Evolutionary conservation across 2,888 invertebrate genomes (phyloP), one percentile per base, ranked within the genome.

Genomic region (Stenodema calcarata): DNA sequence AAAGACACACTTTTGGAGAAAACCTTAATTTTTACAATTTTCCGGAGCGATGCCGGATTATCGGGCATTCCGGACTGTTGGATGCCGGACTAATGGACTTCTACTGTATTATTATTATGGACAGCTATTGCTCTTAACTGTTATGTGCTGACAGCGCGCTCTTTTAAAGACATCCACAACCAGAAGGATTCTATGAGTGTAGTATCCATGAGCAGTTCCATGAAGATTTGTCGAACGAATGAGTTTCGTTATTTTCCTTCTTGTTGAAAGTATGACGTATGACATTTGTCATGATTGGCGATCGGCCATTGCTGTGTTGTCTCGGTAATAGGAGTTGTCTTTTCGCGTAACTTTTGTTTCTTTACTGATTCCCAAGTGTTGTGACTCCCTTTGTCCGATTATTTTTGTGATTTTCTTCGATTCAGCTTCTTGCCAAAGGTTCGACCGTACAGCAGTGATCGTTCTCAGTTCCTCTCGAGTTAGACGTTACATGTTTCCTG

Each of bases 241-340:
- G 23, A 62, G 12, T 62, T 62, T 62, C 62, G 3, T 6, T 11
- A 4, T 0, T 62, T 18, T 23, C 3, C 9, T 1, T 6, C 11
- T 62, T 27, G 9, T 62, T 11, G 27, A 62, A 62, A 62, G 78
- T 78, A 44, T 78, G 78, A 78, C 78, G 78, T 78, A 78, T 41
- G 41, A 44, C 62, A 18, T 44, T 78, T 44, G 44, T 44, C 44
- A 44, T 27, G 41, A 35, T 73, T 73, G 35, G 73, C 80, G 70
- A 70, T 73, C 84, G 84, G 82, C 84, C 84, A 84, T 84, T 84
- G 50, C 84, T 84, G 70, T 82, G 82, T 83, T 83, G 83, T 83
- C 42, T 73, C 27, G 84, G 23, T 4, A 1, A 23, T 14, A 54
- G 50, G 80, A 80, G 30, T 80, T 80, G 80, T 80, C 80, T 50